Percentiles rank a stretch among this genome's conserved stretches.
Evolutionary conservation across 2,888 invertebrate genomes (phyloP).

Genomic region (Diachrysia chrysitis): DNA sequence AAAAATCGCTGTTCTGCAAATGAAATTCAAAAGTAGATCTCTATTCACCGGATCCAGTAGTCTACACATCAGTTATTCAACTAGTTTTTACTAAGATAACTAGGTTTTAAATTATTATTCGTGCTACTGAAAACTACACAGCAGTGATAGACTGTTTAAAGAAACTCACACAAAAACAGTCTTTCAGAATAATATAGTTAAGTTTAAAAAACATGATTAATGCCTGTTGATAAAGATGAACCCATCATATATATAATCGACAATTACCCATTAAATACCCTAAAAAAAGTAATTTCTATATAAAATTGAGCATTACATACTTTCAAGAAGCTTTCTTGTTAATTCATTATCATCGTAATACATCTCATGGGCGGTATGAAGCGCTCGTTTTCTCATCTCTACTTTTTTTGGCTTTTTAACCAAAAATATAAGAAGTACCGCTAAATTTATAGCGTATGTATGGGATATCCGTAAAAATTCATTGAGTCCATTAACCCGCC

Average conservation of each 20-base stretch:
- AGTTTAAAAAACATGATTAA: not conserved
- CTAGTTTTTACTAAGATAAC: not conserved
- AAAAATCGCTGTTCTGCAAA: not conserved
- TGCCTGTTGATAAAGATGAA: not conserved
- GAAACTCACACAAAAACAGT: not conserved
- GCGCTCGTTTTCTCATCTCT: not conserved
- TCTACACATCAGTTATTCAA: too few species aligned
- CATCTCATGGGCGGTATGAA: constrained; percentile 1
- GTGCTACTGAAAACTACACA: too few species aligned
- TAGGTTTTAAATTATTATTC: not conserved
- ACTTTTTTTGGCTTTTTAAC: constrained; percentile 12
- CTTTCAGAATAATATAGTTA: not conserved
- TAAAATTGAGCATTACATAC: not conserved
- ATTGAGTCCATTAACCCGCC: constrained; percentile 63
- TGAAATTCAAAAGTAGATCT: not conserved
- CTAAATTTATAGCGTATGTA: constrained; percentile 41
- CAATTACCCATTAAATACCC: constrained; percentile 1
- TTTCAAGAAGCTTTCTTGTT: not conserved
- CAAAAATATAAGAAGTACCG: constrained; percentile 14
- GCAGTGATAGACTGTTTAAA: not conserved
- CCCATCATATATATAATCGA: not conserved
- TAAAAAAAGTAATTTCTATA: constrained; percentile 2
- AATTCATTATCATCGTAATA: constrained; percentile 5
- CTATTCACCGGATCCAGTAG: too few species aligned
- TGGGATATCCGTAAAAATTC: constrained; percentile 52